A percentile compares a stretch with the other conserved stretches of the same genome.
These are phyloP conservation scores for Pseudonaja textilis DNA, from an alignment of 2,113 vertebrate genomes.

Conservation along the genomic window DNA sequence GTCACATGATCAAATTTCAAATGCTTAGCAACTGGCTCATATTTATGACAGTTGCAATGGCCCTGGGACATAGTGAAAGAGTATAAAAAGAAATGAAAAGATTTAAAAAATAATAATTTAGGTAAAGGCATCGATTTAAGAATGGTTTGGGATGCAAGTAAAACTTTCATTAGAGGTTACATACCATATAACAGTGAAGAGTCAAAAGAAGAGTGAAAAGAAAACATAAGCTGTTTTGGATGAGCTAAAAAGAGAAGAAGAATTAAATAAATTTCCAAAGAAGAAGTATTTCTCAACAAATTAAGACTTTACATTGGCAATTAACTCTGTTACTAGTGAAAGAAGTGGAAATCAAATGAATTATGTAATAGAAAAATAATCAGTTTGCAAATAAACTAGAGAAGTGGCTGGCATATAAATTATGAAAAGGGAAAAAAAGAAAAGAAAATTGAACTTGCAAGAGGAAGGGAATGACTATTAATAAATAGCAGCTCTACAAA, in stretches of 20 bases:
- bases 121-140: not conserved
- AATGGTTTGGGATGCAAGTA: not conserved
- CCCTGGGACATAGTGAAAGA: not conserved
- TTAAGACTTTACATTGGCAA: not conserved
- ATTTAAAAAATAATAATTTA: not conserved
- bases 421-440: not conserved
- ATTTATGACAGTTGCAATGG: not conserved
- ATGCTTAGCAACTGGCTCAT: not conserved
- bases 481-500: not conserved
- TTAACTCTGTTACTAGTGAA: not conserved
- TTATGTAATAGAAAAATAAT: not conserved
- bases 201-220: not conserved
- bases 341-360: not conserved
- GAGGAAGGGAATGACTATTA: not conserved
- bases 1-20: not conserved
- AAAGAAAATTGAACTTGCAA: not conserved
- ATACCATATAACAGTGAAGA: not conserved
- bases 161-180: not conserved
- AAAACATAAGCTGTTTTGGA: not conserved
- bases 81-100: not conserved
- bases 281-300: not conserved
- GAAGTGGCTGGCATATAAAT: not conserved
- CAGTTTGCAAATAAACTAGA: not conserved
- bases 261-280: not conserved
- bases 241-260: not conserved